Conservation (phyloP, 2,888 invertebrate genomes). For the Parnassius glacialis region DNA sequence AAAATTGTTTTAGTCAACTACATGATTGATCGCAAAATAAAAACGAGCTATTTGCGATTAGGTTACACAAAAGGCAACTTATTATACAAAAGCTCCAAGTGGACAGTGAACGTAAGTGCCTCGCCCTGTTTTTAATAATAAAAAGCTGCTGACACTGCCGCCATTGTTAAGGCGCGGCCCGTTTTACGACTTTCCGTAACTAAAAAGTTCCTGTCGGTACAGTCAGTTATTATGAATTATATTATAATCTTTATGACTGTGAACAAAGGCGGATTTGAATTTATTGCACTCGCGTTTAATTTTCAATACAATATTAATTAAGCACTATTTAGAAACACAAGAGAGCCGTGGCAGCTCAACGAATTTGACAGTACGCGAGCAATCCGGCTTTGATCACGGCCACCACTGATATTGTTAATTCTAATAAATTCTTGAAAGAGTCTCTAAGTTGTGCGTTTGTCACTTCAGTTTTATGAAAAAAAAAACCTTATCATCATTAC, state of each 20-base stretch:
- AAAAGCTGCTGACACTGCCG: conserved; percentile 40
- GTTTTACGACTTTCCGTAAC: conserved; percentile 22
- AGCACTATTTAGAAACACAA: too few species aligned
- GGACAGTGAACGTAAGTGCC: conserved; percentile 46
- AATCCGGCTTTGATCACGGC: too few species aligned
- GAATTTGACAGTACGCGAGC: too few species aligned
- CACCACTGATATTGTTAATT: too few species aligned
- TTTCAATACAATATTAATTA: neutral
- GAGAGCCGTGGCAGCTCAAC: neutral
- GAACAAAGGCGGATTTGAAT: conserved; percentile 9
- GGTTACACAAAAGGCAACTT: conserved; percentile 37
- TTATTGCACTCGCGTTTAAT: conserved; percentile 6
- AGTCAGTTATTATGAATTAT: conserved; percentile 22
- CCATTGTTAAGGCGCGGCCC: conserved; percentile 49
- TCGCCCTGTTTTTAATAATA: conserved; percentile 51
- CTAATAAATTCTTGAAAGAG: too few species aligned
- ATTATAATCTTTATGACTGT: conserved; percentile 13
- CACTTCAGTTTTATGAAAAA: too few species aligned
- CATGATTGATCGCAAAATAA: neutral
- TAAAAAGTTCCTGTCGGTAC: conserved; percentile 26
- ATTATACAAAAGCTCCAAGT: conserved; percentile 32
- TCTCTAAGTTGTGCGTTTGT: too few species aligned
- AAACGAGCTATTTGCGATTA: conserved; percentile 17
- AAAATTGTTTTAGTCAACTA: neutral
- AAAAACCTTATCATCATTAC: too few species aligned